Evolutionary conservation across 2,888 invertebrate genomes (phyloP).

Genomic region (Nomada ruficornis): DNA sequence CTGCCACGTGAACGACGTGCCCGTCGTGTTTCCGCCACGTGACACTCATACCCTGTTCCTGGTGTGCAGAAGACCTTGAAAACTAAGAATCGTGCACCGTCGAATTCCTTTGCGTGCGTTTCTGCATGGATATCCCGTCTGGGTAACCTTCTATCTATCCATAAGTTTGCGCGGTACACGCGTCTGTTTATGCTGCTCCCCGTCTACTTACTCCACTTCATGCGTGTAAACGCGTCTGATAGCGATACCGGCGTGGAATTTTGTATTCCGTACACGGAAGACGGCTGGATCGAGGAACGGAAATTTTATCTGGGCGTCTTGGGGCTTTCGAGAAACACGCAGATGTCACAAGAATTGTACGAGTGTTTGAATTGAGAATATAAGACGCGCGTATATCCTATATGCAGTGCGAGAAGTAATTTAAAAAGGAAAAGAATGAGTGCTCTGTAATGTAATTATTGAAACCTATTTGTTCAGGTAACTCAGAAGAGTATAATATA

Average conservation of each 20-base stretch:
- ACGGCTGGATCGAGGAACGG: slow-evolving; percentile 5
- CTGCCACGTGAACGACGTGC: slow-evolving; percentile 74
- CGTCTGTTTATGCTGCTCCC: slow-evolving; percentile 17
- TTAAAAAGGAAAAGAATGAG: no score
- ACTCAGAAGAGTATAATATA: no score
- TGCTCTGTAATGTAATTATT: no score
- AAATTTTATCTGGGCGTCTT: slow-evolving; percentile 32
- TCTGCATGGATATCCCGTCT: slow-evolving; percentile 57
- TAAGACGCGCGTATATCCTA: neutral
- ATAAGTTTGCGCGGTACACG: slow-evolving; percentile 12
- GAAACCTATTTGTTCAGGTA: no score
- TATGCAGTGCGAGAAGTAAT: no score
- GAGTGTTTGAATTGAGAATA: slow-evolving; percentile 11
- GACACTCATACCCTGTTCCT: slow-evolving; percentile 68
- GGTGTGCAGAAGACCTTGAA: slow-evolving; percentile 45
- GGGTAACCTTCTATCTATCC: slow-evolving; percentile 24
- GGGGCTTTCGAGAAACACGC: neutral
- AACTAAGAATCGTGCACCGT: slow-evolving; percentile 53
- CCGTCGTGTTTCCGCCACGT: slow-evolving; percentile 73
- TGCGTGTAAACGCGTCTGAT: slow-evolving; percentile 46
- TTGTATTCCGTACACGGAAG: slow-evolving; percentile 39
- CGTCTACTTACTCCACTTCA: slow-evolving; percentile 6
- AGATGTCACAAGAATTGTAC: neutral
- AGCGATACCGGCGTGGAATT: slow-evolving; percentile 24
- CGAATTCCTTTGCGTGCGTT: slow-evolving; percentile 57